Evolutionary conservation across 53 echinoderm and acorn worm species (phyloP), one percentile per base, ranked within the genome.

Genomic region (Crossaster papposus): DNA sequence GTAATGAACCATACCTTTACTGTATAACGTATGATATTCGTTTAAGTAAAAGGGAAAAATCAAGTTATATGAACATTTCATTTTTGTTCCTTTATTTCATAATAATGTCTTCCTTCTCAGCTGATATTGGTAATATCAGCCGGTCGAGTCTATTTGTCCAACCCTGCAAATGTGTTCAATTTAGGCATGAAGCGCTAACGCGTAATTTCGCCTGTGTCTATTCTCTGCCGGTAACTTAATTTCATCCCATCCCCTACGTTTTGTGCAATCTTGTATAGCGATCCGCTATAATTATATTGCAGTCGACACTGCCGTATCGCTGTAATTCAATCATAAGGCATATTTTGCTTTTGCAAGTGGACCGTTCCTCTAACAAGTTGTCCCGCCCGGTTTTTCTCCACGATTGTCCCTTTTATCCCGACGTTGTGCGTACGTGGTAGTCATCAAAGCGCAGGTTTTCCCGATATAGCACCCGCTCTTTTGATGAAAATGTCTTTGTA

Each of bases 81-180:
- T 17, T 24, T 11, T 33, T 74, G 34, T 74, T 11, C 35, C 34
- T 14, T 22, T 26, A 17, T 4, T 51, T 78, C 28, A 12, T 28
- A 35, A 15, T 18, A 0, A 50, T n/a, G n/a, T n/a, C 79, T 0
- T 22, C 44, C 5, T 5, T 79, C 79, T 24, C 79, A 52, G 34
- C 73, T 35, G 85, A 85, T 74, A 85, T 72, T 53, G 72, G 85
- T 73, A 85, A 87, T 77, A 87, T 77, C 87, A 87, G 76, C 87
- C 77, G 87, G 58, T 62, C 12, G 34, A 36, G 77, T 72, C 87
- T 87, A 36, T 87, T 87, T 87, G 87, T 87, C 87, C 87, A 87
- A 76, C 87, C 87, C 77, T 87, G 87, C 87, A 87, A 87, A 87
- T 87, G 85, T 51, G 54, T 51, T 77, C 87, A 87, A 77, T 76